Conservation (phyloP, 1,140 invertebrate genomes). For the Vanessa tameamea region DNA sequence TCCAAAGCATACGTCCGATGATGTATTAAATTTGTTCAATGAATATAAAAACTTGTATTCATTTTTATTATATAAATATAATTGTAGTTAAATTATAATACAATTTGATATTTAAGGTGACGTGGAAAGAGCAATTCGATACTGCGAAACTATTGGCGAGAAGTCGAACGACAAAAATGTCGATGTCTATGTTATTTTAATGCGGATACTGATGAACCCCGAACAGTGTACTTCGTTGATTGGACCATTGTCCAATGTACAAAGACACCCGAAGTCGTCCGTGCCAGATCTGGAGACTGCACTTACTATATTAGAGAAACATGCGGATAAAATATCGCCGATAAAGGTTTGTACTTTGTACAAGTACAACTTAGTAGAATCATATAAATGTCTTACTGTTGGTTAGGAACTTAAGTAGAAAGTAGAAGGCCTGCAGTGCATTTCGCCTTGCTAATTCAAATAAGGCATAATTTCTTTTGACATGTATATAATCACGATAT, state of each 20-base stretch:
- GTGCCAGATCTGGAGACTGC: conserved; percentile 89
- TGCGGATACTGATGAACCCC: conserved; percentile 85
- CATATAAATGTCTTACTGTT: background rate
- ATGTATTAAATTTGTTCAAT: background rate
- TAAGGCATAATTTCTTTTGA: too few relatives aligned
- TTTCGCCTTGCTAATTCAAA: too few relatives aligned
- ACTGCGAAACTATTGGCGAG: conserved; percentile 88
- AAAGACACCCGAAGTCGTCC: conserved; percentile 75
- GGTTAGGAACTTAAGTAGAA: background rate
- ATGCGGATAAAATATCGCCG: conserved; percentile 91
- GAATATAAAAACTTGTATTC: too few relatives aligned
- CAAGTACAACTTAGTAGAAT: background rate
- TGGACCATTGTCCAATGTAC: conserved; percentile 63
- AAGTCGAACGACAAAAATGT: conserved; percentile 76
- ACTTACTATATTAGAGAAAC: conserved; percentile 88
- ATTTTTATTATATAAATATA: background rate
- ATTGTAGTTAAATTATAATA: too few relatives aligned
- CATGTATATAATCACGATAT: too few relatives aligned
- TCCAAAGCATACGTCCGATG: background rate
- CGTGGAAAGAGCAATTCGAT: conserved; percentile 89
- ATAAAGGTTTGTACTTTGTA: conserved; percentile 81
- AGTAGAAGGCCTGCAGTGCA: too few relatives aligned
- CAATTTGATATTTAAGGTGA: conserved; percentile 81
- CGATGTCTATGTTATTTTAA: conserved; percentile 85
- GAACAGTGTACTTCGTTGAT: conserved; percentile 74